Conservation (phyloP, 2,113 vertebrate genomes). For the Chroicocephalus ridibundus region DNA sequence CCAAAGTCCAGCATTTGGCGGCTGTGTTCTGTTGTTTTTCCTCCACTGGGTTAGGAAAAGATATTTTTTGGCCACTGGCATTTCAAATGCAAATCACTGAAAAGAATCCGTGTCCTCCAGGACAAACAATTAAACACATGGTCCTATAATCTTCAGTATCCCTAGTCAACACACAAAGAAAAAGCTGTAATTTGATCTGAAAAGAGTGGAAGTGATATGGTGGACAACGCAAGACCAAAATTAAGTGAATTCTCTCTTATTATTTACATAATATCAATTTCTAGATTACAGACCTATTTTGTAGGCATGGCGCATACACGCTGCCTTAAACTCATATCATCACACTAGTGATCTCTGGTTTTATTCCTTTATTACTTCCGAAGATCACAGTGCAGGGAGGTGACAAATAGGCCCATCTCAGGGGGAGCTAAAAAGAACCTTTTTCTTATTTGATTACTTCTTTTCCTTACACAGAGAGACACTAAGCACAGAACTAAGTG, state of each 20-base stretch:
- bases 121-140: not conserved
- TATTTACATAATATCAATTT: not conserved
- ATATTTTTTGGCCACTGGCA: not conserved
- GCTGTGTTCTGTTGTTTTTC: not conserved
- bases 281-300: not conserved
- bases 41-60: not conserved
- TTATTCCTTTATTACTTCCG: not conserved
- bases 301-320: not conserved
- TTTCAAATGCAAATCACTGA: not conserved
- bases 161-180: not conserved
- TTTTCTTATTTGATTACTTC: conserved; percentile 16
- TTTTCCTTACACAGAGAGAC: not conserved
- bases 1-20: not conserved
- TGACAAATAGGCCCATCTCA: not conserved
- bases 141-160: not conserved
- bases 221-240: not conserved
- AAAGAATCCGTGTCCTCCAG: not conserved
- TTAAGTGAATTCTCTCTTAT: not conserved
- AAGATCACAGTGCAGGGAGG: not conserved
- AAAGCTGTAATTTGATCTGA: not conserved
- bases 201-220: not conserved
- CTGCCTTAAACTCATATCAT: not conserved
- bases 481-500: not conserved
- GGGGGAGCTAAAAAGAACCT: not conserved
- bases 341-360: not conserved